Evolutionary conservation across 2,888 invertebrate species (phyloP).

Genomic region (Anthoptus insignis): DNA sequence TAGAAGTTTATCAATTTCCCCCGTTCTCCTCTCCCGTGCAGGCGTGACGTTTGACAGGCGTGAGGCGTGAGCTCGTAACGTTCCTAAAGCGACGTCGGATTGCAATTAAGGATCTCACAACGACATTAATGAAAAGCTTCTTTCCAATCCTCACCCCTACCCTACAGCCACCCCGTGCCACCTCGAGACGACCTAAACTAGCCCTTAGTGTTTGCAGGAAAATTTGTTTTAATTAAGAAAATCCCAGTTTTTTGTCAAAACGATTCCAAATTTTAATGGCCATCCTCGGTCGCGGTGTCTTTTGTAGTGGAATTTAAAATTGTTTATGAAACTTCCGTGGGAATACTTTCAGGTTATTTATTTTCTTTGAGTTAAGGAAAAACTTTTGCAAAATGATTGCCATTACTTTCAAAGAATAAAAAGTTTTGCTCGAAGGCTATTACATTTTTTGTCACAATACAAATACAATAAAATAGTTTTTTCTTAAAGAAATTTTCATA

Average conservation of each 20-base stretch:
- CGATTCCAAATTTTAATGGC: conserved; percentile 54
- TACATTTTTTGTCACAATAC: not conserved
- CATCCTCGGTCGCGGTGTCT: conserved; percentile 40
- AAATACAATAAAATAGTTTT: not conserved
- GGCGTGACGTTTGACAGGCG: conserved; percentile 32
- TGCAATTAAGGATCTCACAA: conserved; percentile 78
- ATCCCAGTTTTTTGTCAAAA: conserved; percentile 57
- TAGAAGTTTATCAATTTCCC: too few relatives aligned
- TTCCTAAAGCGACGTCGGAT: conserved; percentile 68
- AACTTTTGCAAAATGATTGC: conserved; percentile 13
- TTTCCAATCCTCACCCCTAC: conserved; percentile 55
- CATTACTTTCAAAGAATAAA: conserved; percentile 10
- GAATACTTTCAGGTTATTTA: conserved; percentile 10
- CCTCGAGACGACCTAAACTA: conserved; percentile 69
- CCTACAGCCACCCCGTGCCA: conserved; percentile 36
- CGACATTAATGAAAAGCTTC: conserved; percentile 80
- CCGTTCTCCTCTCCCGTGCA: conserved; percentile 14
- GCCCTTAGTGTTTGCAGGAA: conserved; percentile 65
- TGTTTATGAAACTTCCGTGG: conserved; percentile 23
- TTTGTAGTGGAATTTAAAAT: conserved; percentile 25
- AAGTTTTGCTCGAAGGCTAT: not conserved
- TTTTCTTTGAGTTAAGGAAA: conserved; percentile 3
- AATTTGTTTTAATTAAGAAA: conserved; percentile 78
- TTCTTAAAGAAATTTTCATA: too few relatives aligned
- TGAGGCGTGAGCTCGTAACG: conserved; percentile 34